Percentiles rank a stretch among this genome's conserved stretches.
phyloP scores from a whole-genome alignment of 1,140 invertebrate genomes.

The Delia radicum region DNA sequence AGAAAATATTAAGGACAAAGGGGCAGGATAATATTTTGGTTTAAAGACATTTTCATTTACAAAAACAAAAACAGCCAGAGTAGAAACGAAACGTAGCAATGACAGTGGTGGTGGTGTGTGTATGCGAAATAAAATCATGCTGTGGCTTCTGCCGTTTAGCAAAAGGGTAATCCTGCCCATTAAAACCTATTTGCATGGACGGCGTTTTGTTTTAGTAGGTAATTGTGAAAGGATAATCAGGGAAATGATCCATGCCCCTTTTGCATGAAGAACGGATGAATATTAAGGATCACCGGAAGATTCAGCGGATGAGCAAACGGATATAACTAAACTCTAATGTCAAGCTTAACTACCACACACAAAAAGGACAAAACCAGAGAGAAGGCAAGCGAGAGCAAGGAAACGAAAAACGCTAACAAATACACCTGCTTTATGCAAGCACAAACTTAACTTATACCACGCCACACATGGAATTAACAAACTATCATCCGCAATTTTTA shows the following conservation, averaged over 20 bases:
- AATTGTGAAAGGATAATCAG: conserved; percentile 30
- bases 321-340: background rate
- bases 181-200: conserved; percentile 28
- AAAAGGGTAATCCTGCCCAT: conserved; percentile 30
- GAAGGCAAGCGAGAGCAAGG: background rate
- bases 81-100: background rate
- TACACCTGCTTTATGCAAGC: conserved; percentile 11
- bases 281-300: conserved; percentile 2
- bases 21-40: conserved; percentile 27
- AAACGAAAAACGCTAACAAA: background rate
- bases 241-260: conserved; percentile 28
- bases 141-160: conserved; percentile 18
- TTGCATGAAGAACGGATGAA: conserved; percentile 2
- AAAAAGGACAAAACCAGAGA: background rate
- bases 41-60: conserved; percentile 29
- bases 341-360: background rate
- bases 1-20: background rate
- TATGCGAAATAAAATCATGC: background rate
- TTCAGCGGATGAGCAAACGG: background rate
- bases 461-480: background rate
- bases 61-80: conserved; percentile 18
- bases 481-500: background rate
- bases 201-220: conserved; percentile 30
- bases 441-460: conserved; percentile 1
- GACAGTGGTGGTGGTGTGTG: background rate